These are phyloP conservation scores for Parasteatoda tepidariorum DNA, from an alignment of 1,140 invertebrate genomes.

Conservation along the genomic window DNA sequence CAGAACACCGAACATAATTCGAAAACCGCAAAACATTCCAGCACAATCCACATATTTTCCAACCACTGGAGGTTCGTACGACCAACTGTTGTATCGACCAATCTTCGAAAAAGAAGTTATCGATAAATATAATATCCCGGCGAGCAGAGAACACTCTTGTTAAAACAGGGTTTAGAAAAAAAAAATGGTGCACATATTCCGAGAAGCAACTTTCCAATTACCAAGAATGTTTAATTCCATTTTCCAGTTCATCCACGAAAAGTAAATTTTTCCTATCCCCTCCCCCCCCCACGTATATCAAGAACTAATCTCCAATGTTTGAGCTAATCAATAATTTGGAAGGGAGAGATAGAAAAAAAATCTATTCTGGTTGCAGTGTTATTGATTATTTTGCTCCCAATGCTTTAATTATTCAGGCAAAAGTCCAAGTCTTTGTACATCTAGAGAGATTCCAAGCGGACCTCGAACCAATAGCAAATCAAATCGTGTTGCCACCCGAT, in stretches of 20 bases:
- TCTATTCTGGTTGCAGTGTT: slow-evolving; percentile 54
- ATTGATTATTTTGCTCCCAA: slow-evolving; percentile 60
- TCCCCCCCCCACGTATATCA: slow-evolving; percentile 30
- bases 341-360: slow-evolving; percentile 13
- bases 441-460: slow-evolving; percentile 45
- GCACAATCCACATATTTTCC: slow-evolving; percentile 18
- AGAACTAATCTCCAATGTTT: slow-evolving; percentile 59
- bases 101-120: neutral
- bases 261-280: slow-evolving; percentile 43
- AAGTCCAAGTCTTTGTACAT: slow-evolving; percentile 59
- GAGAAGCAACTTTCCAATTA: slow-evolving; percentile 56
- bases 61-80: neutral
- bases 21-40: neutral
- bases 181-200: neutral
- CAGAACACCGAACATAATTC: neutral
- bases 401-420: slow-evolving; percentile 61
- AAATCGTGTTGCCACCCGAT: slow-evolving; percentile 58
- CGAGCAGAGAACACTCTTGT: slow-evolving; percentile 29
- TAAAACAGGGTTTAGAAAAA: slow-evolving; percentile 31
- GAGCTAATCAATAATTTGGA: slow-evolving; percentile 47
- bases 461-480: slow-evolving; percentile 60
- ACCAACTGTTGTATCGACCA: slow-evolving; percentile 56
- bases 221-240: slow-evolving; percentile 60
- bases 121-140: slow-evolving; percentile 54
- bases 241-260: slow-evolving; percentile 59